Percentiles rank a stretch among this genome's conserved stretches.
These are phyloP conservation scores for Tetropium fuscum DNA, from an alignment of 2,888 invertebrate species.

Conservation along the genomic window DNA sequence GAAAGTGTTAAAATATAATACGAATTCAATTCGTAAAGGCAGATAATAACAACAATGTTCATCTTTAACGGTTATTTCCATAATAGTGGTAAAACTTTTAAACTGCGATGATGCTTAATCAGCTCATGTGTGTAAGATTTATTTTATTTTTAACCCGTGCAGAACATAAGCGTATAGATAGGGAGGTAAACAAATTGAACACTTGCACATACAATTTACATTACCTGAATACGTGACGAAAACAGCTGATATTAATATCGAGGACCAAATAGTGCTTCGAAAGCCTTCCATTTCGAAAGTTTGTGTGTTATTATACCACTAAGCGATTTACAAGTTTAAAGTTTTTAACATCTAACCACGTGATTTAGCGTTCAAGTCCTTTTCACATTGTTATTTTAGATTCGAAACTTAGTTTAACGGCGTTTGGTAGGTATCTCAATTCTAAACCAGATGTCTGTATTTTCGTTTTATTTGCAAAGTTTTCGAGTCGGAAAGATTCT, in stretches of 20 bases:
- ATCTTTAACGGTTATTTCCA: too few relatives aligned
- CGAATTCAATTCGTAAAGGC: too few relatives aligned
- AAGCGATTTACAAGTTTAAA: constrained; percentile 23
- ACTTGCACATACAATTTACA: constrained; percentile 13
- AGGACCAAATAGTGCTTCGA: constrained; percentile 12
- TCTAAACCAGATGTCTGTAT: constrained; percentile 34
- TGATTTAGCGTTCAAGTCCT: constrained; percentile 25
- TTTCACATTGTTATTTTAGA: constrained; percentile 38
- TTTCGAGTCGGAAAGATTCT: constrained; percentile 39
- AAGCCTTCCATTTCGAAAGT: constrained; percentile 33
- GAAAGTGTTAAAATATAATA: too few relatives aligned
- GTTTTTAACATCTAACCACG: constrained; percentile 34
- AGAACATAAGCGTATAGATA: neutral
- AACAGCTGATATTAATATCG: constrained; percentile 32
- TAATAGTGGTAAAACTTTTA: neutral
- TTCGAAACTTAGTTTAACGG: constrained; percentile 26
- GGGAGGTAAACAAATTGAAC: constrained; percentile 11
- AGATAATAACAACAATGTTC: too few relatives aligned
- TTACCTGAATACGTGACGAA: constrained; percentile 35
- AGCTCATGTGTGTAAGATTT: too few relatives aligned
- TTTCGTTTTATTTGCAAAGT: constrained; percentile 44
- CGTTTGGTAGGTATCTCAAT: constrained; percentile 28
- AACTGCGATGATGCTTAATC: neutral
- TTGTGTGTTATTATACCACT: constrained; percentile 18
- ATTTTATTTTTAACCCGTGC: neutral